A percentile compares a stretch with the other conserved stretches of the same genome.
phyloP scores from a whole-genome alignment of 2,113 vertebrate species.

The Felis catus region DNA sequence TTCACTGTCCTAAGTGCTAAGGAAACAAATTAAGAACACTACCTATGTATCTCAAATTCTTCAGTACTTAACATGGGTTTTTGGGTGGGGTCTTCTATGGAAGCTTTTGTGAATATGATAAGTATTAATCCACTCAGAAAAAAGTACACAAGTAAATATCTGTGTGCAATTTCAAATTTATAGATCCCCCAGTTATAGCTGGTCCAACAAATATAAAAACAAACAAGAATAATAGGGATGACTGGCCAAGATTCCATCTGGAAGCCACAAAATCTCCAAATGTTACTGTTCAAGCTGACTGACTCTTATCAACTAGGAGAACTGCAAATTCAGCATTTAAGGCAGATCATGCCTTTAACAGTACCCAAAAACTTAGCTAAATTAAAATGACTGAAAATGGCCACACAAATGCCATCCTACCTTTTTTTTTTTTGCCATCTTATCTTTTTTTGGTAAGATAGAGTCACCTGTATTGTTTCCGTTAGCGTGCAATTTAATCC shows the following conservation, averaged over 20 bases:
- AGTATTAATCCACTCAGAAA: not conserved
- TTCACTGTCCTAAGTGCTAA: not conserved
- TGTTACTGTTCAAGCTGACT: not conserved
- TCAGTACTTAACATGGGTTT: not conserved
- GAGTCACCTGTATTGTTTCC: not conserved
- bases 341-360: not conserved
- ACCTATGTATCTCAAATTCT: not conserved
- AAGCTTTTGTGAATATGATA: not conserved
- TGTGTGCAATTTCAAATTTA: not conserved
- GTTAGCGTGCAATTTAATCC: not conserved
- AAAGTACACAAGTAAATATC: not conserved
- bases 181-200: not conserved
- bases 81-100: not conserved
- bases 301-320: not conserved
- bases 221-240: not conserved
- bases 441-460: not conserved
- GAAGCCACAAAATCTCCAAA: not conserved
- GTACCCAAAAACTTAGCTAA: not conserved
- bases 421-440: not conserved
- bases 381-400: not conserved
- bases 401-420: not conserved
- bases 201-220: not conserved
- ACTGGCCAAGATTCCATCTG: not conserved
- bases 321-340: slow-evolving; percentile 5
- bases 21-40: not conserved